Evolutionary conservation across 2,113 vertebrate genomes (phyloP).

Genomic region (Paedocypris sp.): DNA sequence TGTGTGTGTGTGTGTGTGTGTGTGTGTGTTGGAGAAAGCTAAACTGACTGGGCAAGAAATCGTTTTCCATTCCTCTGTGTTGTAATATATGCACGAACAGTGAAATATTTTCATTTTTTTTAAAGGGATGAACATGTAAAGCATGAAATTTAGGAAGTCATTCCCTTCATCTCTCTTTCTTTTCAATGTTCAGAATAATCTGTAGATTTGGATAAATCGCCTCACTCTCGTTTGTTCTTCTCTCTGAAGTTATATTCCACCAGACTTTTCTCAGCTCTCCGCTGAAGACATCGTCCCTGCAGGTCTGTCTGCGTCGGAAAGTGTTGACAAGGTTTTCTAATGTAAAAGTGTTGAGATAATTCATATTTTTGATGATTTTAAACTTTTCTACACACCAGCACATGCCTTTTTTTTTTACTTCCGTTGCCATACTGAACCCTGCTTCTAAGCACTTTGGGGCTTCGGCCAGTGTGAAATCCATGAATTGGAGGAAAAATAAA

Average conservation of each 20-base stretch:
- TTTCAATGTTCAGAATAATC: too few species aligned
- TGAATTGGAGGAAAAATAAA: neutral
- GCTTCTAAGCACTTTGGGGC: neutral
- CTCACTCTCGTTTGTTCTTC: too few species aligned
- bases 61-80: constrained; percentile 18
- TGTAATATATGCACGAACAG: constrained; percentile 9
- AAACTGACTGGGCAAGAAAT: constrained; percentile 5
- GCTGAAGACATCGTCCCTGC: too few species aligned
- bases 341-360: neutral
- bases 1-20: neutral
- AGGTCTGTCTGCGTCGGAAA: too few species aligned
- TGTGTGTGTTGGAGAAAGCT: neutral
- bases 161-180: too few species aligned
- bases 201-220: too few species aligned
- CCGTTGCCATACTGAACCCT: neutral
- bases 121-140: constrained; percentile 2
- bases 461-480: neutral
- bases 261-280: too few species aligned
- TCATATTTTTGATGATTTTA: neutral
- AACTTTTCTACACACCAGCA: neutral
- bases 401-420: constrained; percentile 15
- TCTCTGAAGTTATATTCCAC: too few species aligned
- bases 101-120: constrained; percentile 14
- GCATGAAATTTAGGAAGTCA: neutral
- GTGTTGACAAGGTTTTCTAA: too few species aligned